Percentiles rank a stretch among this genome's conserved stretches.
Conservation (phyloP, 64 coral and sea anemone species). For the Montipora capricornis region DNA sequence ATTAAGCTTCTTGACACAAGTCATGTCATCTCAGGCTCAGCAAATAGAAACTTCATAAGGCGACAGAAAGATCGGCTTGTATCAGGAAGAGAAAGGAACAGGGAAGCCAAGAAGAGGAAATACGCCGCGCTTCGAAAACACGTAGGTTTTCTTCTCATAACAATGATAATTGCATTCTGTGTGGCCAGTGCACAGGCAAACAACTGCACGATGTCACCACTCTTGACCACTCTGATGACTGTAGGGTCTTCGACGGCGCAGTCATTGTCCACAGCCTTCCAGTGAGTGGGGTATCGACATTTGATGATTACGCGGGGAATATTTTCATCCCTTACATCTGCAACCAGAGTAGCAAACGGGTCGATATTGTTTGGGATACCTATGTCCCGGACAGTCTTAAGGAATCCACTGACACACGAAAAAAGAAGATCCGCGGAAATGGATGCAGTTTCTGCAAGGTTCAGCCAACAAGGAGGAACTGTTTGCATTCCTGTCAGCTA, state of each 20-base stretch:
- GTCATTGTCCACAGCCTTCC: constrained; percentile 4
- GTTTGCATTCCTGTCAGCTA: constrained; percentile 42
- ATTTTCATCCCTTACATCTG: constrained; percentile 53
- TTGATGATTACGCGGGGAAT: constrained; percentile 63
- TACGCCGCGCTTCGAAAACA: background rate
- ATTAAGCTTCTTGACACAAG: constrained; percentile 69
- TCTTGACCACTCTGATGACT: background rate
- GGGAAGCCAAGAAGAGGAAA: too few species aligned
- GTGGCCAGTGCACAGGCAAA: too few species aligned
- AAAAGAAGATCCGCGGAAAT: constrained; percentile 59
- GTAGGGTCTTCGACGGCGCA: constrained; percentile 35
- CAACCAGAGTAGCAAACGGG: constrained; percentile 15
- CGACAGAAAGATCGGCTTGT: constrained; percentile 13
- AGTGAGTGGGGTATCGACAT: constrained; percentile 9
- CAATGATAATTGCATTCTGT: too few species aligned
- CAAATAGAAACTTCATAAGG: constrained; percentile 40
- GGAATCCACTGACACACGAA: constrained; percentile 46
- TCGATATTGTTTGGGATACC: constrained; percentile 57
- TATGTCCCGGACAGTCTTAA: constrained; percentile 11
- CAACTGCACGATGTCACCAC: too few species aligned
- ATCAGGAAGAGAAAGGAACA: constrained; percentile 19
- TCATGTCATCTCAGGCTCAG: constrained; percentile 68
- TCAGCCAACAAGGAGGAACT: constrained; percentile 66
- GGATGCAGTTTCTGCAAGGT: constrained; percentile 68
- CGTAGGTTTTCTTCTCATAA: background rate